These are phyloP conservation scores for Pungitius pungitius DNA, from an alignment of 2,113 vertebrate species.

Conservation along the genomic window DNA sequence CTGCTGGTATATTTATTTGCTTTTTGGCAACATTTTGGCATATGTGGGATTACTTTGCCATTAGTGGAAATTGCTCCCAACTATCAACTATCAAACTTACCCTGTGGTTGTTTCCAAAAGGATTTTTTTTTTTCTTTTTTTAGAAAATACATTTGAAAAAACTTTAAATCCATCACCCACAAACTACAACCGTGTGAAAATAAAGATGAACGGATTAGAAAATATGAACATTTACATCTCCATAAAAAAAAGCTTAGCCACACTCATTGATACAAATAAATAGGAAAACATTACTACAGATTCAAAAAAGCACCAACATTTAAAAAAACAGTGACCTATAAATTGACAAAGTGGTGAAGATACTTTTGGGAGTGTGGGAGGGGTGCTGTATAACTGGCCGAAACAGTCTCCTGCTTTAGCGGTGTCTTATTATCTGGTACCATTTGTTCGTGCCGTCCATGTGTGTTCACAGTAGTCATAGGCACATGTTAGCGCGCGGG, in stretches of 20 bases:
- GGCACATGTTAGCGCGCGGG: conserved; percentile 56
- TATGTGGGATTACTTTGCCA: not conserved
- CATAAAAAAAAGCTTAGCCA: conserved; percentile 22
- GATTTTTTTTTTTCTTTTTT: not conserved
- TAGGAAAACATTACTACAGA: conserved; percentile 28
- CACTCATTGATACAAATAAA: conserved; percentile 47
- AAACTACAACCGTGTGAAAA: conserved; percentile 33
- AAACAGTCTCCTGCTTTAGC: conserved; percentile 55
- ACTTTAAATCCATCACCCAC: conserved; percentile 22
- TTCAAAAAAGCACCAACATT: conserved; percentile 57
- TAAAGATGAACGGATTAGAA: conserved; percentile 29
- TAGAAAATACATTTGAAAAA: conserved; percentile 48
- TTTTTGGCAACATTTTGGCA: conserved; percentile 33
- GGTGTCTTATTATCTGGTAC: conserved; percentile 39
- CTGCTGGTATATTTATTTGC: conserved; percentile 38
- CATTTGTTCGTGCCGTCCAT: conserved; percentile 33
- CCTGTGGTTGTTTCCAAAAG: conserved; percentile 45
- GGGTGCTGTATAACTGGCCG: conserved; percentile 47
- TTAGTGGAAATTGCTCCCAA: conserved; percentile 24
- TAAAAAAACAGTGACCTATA: conserved; percentile 30
- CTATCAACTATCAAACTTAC: conserved; percentile 44
- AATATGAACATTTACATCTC: conserved; percentile 39
- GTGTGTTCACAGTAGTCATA: conserved; percentile 60
- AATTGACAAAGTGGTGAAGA: conserved; percentile 15
- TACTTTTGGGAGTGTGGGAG: not conserved